Evolutionary conservation across 1,140 invertebrate genomes (phyloP).

Genomic region (Gryon sp.): DNA sequence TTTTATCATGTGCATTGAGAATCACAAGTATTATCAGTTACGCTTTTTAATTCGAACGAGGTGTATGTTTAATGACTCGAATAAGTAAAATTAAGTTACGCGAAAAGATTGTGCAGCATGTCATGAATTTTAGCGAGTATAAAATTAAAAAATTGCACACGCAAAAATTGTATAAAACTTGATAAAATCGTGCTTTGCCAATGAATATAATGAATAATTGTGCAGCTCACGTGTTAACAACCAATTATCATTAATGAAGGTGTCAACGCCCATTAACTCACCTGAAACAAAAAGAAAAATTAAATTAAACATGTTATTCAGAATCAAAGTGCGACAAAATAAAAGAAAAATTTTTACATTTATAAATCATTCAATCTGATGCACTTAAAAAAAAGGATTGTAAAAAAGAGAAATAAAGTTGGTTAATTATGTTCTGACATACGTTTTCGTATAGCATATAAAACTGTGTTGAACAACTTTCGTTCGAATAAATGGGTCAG

Average conservation of each 20-base stretch:
- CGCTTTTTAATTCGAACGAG: constrained; percentile 14
- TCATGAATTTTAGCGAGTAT: constrained; percentile 12
- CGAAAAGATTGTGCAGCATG: background rate
- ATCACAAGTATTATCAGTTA: constrained; percentile 5
- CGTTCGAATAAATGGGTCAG: too few species aligned
- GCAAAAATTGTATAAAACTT: constrained; percentile 24
- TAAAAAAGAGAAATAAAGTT: too few species aligned
- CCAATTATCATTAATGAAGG: constrained; percentile 47
- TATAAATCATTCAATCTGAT: background rate
- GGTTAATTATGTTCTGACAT: too few species aligned
- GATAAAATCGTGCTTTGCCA: constrained; percentile 22
- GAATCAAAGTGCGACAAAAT: too few species aligned
- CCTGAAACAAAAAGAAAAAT: constrained; percentile 49
- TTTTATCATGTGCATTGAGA: too few species aligned
- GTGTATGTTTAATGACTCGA: too few species aligned
- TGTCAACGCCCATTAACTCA: constrained; percentile 56
- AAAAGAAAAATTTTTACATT: background rate
- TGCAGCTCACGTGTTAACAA: constrained; percentile 30
- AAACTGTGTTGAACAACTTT: too few species aligned
- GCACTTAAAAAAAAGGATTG: background rate
- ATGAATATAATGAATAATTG: constrained; percentile 28
- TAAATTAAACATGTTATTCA: constrained; percentile 9
- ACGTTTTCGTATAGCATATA: too few species aligned
- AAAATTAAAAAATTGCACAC: constrained; percentile 23
- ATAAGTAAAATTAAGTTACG: background rate